Conservation (phyloP, 1,140 invertebrate species). For the Pseudachorutes palmiensis region DNA sequence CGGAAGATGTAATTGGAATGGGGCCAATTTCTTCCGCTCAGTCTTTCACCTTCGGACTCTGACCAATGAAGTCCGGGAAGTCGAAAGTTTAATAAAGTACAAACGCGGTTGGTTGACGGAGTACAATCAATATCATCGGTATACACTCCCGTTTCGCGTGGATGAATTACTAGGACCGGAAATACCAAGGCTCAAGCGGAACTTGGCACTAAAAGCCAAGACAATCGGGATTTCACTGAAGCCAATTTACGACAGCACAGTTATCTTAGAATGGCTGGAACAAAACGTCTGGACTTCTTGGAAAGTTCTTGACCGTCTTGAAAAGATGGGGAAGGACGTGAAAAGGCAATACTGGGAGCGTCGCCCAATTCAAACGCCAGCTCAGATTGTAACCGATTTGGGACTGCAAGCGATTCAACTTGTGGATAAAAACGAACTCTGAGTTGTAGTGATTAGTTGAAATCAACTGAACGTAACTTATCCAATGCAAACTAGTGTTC, state of each 20-base stretch:
- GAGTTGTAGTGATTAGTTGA: too few species aligned
- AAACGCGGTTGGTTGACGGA: constrained; percentile 62
- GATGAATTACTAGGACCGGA: constrained; percentile 47
- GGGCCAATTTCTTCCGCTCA: constrained; percentile 36
- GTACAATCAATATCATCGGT: constrained; percentile 69
- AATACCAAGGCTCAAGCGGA: constrained; percentile 27
- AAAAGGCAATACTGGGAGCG: constrained; percentile 27
- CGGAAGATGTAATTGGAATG: constrained; percentile 36
- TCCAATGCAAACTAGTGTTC: too few species aligned
- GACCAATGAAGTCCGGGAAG: constrained; percentile 29
- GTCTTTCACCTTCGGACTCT: constrained; percentile 28
- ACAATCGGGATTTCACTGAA: constrained; percentile 28
- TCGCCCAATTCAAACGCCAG: constrained; percentile 26
- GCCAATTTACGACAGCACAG: constrained; percentile 21
- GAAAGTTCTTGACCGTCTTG: constrained; percentile 24
- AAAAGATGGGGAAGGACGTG: constrained; percentile 23
- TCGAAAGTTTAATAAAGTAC: constrained; percentile 25
- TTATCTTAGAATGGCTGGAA: constrained; percentile 35
- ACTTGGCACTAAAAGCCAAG: constrained; percentile 27
- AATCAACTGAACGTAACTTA: too few species aligned
- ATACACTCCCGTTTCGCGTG: constrained; percentile 61
- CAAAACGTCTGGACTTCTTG: constrained; percentile 35
- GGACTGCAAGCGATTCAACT: constrained; percentile 16
- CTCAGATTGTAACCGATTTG: constrained; percentile 28
- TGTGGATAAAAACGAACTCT: not conserved